Conservation (phyloP, 2,113 vertebrate genomes). For the Muscicapa adusta region DNA sequence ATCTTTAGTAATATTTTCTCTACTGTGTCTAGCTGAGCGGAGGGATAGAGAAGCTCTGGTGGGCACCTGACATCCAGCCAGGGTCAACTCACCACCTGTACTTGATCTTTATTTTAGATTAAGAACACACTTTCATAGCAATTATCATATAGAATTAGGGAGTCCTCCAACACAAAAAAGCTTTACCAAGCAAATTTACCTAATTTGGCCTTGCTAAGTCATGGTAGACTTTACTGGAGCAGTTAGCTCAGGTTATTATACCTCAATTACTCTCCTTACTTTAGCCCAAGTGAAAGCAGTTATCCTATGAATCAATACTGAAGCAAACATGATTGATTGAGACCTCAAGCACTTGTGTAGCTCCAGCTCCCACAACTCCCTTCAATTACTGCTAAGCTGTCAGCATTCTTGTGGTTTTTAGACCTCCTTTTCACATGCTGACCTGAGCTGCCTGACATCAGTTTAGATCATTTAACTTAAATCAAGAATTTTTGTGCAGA, state of each 20-base stretch:
- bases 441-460: background rate
- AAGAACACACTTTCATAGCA: background rate
- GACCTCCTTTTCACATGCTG: rapidly evolving
- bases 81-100: background rate
- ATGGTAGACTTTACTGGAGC: background rate
- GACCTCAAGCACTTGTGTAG: background rate
- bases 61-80: background rate
- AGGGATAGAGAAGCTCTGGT: background rate
- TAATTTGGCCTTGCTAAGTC: background rate
- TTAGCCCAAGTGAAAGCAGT: background rate
- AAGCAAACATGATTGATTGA: background rate
- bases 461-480: background rate
- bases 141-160: background rate
- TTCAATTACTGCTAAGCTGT: background rate
- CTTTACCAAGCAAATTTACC: background rate
- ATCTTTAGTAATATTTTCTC: background rate
- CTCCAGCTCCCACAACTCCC: background rate
- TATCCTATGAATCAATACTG: background rate
- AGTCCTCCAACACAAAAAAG: background rate
- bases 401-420: background rate
- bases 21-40: background rate
- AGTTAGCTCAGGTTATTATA: background rate
- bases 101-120: background rate
- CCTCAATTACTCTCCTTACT: background rate
- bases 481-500: background rate